These are phyloP conservation scores for Bombus impatiens DNA, from an alignment of 1,140 invertebrate genomes.

Conservation along the genomic window DNA sequence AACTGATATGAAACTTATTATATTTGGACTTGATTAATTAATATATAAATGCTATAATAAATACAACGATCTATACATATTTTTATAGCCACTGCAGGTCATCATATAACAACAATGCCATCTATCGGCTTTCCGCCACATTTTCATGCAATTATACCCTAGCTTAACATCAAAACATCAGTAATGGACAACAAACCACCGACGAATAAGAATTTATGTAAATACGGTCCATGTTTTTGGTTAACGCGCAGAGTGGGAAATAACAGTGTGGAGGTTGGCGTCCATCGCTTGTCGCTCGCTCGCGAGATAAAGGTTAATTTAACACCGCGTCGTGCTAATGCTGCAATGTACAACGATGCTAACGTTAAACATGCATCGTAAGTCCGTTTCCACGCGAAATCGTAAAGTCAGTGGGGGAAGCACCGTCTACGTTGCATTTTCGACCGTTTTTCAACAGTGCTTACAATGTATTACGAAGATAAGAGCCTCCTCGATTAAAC, in stretches of 20 bases:
- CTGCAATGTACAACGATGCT: conserved; percentile 6
- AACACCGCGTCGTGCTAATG: conserved; percentile 13
- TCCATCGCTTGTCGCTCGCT: conserved; percentile 43
- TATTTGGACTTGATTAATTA: too few relatives aligned
- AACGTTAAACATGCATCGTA: conserved; percentile 21
- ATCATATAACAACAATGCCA: too few relatives aligned
- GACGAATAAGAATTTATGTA: background rate
- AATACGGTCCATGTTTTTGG: background rate
- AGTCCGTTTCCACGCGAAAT: conserved; percentile 27
- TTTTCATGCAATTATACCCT: too few relatives aligned
- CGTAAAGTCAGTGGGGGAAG: conserved; percentile 6
- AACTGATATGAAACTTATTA: too few relatives aligned
- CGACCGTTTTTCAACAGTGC: conserved; percentile 34
- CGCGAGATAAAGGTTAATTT: conserved; percentile 62
- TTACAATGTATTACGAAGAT: conserved; percentile 37
- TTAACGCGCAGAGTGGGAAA: background rate
- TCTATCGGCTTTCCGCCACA: too few relatives aligned
- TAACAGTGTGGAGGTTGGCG: background rate
- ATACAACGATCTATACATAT: too few relatives aligned
- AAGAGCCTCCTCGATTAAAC: conserved; percentile 41
- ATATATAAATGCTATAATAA: too few relatives aligned
- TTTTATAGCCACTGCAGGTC: too few relatives aligned
- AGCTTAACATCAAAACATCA: too few relatives aligned
- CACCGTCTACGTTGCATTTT: conserved; percentile 13
- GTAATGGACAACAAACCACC: background rate